Percentiles rank a stretch among this genome's conserved stretches.
These are phyloP conservation scores for Pampus argenteus DNA, from an alignment of 2,797 vertebrate species.

Conservation along the genomic window DNA sequence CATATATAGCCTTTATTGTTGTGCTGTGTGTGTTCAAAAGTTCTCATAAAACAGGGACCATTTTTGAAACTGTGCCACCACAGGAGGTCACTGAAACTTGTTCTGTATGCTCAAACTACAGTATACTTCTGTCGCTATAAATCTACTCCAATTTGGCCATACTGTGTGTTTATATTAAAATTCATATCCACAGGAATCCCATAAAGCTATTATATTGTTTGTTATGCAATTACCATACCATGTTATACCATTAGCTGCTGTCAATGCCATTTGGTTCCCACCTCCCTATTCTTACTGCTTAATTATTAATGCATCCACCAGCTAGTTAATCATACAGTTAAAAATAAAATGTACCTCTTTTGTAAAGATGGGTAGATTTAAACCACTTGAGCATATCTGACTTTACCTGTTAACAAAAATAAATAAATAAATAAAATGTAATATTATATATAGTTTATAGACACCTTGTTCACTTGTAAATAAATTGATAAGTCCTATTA, in stretches of 20 bases:
- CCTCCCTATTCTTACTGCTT: not conserved
- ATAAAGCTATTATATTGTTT: not conserved
- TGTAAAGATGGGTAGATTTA: not conserved
- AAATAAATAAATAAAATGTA: too few species aligned
- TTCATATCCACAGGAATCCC: not conserved
- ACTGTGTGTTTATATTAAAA: not conserved
- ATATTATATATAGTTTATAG: not conserved
- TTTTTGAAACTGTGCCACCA: not conserved
- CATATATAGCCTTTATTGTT: too few species aligned
- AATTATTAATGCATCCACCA: too few species aligned
- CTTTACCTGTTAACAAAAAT: not conserved
- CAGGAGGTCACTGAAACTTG: conserved; percentile 17
- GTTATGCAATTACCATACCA: not conserved
- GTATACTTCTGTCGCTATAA: too few species aligned
- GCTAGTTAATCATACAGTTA: too few species aligned
- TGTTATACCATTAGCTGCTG: not conserved
- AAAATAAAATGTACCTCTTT: not conserved
- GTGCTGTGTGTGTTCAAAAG: too few species aligned
- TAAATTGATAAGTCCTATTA: not conserved
- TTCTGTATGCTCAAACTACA: not conserved
- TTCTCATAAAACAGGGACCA: too few species aligned
- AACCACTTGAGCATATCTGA: not conserved
- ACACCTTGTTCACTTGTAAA: not conserved
- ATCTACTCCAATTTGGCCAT: not conserved
- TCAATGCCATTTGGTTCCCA: too few species aligned